phyloP scores from a whole-genome alignment of 2,888 invertebrate genomes.

The Orthosia gracilis region DNA sequence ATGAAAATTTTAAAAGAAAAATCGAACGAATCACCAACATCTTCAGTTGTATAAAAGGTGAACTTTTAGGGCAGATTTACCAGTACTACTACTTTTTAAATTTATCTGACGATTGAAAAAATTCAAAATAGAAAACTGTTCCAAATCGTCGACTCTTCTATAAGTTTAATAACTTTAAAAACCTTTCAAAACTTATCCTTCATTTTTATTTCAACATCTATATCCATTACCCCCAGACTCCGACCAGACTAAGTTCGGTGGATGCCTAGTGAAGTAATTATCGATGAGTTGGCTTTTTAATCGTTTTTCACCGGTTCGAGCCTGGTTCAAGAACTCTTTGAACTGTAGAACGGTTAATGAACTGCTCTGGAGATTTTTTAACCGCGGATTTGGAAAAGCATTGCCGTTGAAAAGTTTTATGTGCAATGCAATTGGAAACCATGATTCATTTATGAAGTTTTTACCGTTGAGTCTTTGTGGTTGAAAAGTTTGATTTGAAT shows the following conservation, averaged over 20 bases:
- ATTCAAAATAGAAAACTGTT: not conserved
- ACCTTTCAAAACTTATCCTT: not conserved
- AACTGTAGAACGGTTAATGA: constrained; percentile 40
- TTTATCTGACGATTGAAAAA: too few species aligned
- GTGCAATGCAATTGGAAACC: not conserved
- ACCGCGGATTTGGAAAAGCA: not conserved
- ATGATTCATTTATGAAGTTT: constrained; percentile 1
- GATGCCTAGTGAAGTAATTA: constrained; percentile 52
- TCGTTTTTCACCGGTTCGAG: constrained; percentile 37
- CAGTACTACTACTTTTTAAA: too few species aligned
- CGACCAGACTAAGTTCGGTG: constrained; percentile 32
- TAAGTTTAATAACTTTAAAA: not conserved
- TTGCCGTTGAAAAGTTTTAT: not conserved
- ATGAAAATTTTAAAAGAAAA: not conserved
- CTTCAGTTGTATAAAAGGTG: not conserved
- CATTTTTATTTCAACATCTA: constrained; percentile 5
- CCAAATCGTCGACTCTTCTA: not conserved
- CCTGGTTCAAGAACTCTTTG: constrained; percentile 45
- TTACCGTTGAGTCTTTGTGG: not conserved
- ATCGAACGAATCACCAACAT: not conserved
- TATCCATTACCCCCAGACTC: constrained; percentile 21
- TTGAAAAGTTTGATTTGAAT: not conserved
- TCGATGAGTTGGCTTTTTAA: constrained; percentile 39
- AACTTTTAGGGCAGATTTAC: too few species aligned
- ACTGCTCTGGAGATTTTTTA: constrained; percentile 1